phyloP scores from a whole-genome alignment of 2,797 vertebrate species.

The Pteronotus mesoamericanus region DNA sequence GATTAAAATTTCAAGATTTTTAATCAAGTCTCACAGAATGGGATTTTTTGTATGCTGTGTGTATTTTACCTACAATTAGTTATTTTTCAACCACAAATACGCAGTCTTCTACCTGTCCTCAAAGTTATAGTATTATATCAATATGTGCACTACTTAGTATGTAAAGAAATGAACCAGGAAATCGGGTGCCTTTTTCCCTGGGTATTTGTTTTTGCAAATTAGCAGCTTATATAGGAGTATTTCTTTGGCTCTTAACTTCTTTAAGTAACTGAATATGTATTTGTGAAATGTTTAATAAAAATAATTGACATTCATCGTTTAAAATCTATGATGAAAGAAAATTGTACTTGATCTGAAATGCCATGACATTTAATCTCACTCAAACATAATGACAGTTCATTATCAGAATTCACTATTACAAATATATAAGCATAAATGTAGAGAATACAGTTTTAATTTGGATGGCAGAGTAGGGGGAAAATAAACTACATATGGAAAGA shows the following conservation, averaged over 20 bases:
- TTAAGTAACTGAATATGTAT: not conserved
- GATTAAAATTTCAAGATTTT: slow-evolving; percentile 23
- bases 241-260: not conserved
- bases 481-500: not conserved
- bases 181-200: not conserved
- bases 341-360: slow-evolving; percentile 10
- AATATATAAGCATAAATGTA: not conserved
- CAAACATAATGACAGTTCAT: not conserved
- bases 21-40: not conserved
- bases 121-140: not conserved
- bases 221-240: not conserved
- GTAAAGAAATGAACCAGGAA: not conserved
- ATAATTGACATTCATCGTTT: not conserved
- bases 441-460: not conserved
- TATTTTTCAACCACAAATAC: slow-evolving; percentile 2
- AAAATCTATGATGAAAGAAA: not conserved
- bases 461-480: not conserved
- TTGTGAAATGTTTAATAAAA: slow-evolving; percentile 34
- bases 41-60: not conserved
- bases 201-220: not conserved
- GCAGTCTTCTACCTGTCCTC: not conserved
- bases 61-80: not conserved
- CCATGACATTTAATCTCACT: not conserved
- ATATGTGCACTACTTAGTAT: not conserved
- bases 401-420: not conserved